phyloP scores from a whole-genome alignment of 2,113 vertebrate genomes.

The Myocastor coypus region DNA sequence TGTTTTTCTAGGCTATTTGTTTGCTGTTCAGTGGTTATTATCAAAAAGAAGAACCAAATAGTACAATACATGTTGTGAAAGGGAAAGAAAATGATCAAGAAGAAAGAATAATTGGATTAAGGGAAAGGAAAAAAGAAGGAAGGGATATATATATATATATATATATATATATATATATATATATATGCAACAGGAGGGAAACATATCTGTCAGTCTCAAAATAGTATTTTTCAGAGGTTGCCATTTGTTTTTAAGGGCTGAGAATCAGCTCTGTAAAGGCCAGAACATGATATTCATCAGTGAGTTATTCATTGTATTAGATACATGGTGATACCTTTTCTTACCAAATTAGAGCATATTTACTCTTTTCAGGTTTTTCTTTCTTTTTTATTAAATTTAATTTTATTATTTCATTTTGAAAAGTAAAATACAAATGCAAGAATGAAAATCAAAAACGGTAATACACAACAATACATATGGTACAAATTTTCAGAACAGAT shows the following conservation, averaged over 20 bases:
- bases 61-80: no score
- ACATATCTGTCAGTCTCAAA: conserved; percentile 55
- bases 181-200: neutral
- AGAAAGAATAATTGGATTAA: no score
- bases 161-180: no score
- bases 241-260: neutral
- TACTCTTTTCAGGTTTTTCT: neutral
- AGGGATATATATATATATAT: no score
- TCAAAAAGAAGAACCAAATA: neutral
- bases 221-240: conserved; percentile 48
- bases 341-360: neutral
- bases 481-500: no score
- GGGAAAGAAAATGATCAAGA: no score
- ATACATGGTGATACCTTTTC: neutral
- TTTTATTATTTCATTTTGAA: no score
- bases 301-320: neutral
- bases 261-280: neutral
- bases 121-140: no score
- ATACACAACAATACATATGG: no score
- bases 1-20: conserved; percentile 9
- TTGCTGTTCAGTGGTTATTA: conserved; percentile 58
- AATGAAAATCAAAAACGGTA: no score
- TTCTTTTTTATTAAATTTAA: no score
- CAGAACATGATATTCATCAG: neutral
- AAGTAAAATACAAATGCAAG: no score